A percentile compares a stretch with the other conserved stretches of the same genome.
These are phyloP conservation scores for Rhineura floridana DNA, from an alignment of 2,113 vertebrate species.

Conservation along the genomic window DNA sequence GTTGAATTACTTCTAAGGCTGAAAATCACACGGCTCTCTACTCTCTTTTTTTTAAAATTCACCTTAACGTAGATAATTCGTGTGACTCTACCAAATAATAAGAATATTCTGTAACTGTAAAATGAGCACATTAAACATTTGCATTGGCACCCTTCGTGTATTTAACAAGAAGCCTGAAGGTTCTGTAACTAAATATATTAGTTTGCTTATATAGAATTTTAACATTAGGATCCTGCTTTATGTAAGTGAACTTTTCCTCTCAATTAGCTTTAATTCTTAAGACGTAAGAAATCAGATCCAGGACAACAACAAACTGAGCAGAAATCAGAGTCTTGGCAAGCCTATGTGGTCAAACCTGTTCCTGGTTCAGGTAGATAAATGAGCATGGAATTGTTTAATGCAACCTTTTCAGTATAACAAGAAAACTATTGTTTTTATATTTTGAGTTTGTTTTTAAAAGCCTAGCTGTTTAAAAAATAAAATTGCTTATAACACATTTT, in stretches of 20 bases:
- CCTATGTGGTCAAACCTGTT: constrained; percentile 70
- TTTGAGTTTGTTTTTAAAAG: constrained; percentile 71
- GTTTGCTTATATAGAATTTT: constrained; percentile 35
- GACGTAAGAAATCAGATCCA: constrained; percentile 61
- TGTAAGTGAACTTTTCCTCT: constrained; percentile 44
- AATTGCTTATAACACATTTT: constrained; percentile 66
- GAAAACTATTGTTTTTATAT: constrained; percentile 66
- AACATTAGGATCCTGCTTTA: constrained; percentile 31
- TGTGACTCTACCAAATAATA: background rate
- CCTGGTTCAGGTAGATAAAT: constrained; percentile 61
- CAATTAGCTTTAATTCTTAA: constrained; percentile 55
- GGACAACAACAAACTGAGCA: constrained; percentile 48
- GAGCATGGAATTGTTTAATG: constrained; percentile 65
- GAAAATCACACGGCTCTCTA: background rate
- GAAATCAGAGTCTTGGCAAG: constrained; percentile 62
- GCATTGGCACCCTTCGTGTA: constrained; percentile 5
- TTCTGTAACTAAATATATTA: constrained; percentile 14
- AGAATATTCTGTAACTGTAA: background rate
- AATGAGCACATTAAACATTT: background rate
- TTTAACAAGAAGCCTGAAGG: background rate
- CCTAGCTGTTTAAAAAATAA: constrained; percentile 62
- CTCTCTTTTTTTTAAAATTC: no score
- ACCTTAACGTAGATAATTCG: background rate
- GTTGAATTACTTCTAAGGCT: background rate
- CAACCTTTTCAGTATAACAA: constrained; percentile 70